phyloP scores from a whole-genome alignment of 1,140 invertebrate species.

The Daktulosphaira vitifoliae region DNA sequence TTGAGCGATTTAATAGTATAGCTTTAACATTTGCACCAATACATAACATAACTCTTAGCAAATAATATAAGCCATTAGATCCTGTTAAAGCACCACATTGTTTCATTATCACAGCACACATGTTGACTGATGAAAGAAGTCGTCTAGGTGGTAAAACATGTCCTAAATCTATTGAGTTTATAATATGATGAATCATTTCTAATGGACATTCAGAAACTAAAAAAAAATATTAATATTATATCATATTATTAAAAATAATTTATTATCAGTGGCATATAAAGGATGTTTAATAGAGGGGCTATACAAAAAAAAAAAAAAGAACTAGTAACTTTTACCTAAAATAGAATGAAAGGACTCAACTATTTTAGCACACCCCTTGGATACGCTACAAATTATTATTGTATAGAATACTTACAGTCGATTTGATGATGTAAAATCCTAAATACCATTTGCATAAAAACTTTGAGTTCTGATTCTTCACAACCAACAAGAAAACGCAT shows the following conservation, averaged over 20 bases:
- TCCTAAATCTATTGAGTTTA: slow-evolving; percentile 47
- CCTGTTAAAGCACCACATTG: slow-evolving; percentile 72
- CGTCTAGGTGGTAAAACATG: slow-evolving; percentile 60
- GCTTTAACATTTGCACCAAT: slow-evolving; percentile 11
- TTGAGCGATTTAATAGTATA: background rate
- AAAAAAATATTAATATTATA: background rate
- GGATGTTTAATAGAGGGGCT: too few species aligned
- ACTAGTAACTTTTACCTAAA: too few species aligned
- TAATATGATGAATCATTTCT: slow-evolving; percentile 20
- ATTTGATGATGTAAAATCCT: slow-evolving; percentile 58
- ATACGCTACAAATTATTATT: too few species aligned
- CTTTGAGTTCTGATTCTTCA: slow-evolving; percentile 62
- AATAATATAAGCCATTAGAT: slow-evolving; percentile 53
- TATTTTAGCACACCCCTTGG: too few species aligned
- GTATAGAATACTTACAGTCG: slow-evolving; percentile 39
- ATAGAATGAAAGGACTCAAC: too few species aligned
- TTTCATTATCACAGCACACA: slow-evolving; percentile 70
- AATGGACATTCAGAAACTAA: slow-evolving; percentile 29
- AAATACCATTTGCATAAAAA: slow-evolving; percentile 78
- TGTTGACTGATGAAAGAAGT: slow-evolving; percentile 63
- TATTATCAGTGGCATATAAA: too few species aligned
- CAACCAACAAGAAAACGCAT: slow-evolving; percentile 77
- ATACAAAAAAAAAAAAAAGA: too few species aligned
- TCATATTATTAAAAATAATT: too few species aligned
- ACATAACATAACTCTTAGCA: slow-evolving; percentile 53